Percentiles rank a stretch among this genome's conserved stretches.
Evolutionary conservation across 2,797 vertebrate genomes (phyloP).

Genomic region (Crypturellus tataupa): DNA sequence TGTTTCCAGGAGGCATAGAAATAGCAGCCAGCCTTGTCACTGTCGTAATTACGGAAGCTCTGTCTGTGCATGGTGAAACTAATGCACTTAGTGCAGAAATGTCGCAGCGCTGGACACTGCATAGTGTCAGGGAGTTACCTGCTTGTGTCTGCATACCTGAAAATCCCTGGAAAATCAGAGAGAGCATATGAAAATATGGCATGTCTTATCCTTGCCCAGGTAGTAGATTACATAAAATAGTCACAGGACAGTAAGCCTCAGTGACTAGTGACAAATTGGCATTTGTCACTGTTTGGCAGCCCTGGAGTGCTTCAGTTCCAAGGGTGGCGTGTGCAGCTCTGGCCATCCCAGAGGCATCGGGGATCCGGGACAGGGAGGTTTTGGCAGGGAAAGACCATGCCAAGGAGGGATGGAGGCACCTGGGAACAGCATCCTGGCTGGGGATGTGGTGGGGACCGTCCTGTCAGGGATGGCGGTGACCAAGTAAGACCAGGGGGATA

Average conservation of each 20-base stretch:
- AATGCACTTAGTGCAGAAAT: accelerated
- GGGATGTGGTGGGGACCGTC: accelerated
- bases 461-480: accelerated
- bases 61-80: background rate
- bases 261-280: background rate
- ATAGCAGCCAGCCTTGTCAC: accelerated
- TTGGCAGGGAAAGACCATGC: accelerated
- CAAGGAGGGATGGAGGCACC: background rate
- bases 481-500: accelerated
- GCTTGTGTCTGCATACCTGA: background rate
- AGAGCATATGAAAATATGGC: background rate
- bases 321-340: too few relatives aligned
- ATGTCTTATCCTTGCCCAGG: accelerated
- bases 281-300: background rate
- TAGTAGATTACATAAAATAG: accelerated
- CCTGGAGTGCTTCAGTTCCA: background rate
- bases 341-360: too few relatives aligned
- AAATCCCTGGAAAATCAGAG: background rate
- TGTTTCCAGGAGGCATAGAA: background rate
- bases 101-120: accelerated
- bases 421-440: too few relatives aligned
- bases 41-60: background rate
- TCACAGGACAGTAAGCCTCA: accelerated
- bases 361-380: background rate
- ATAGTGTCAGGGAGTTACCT: too few relatives aligned